phyloP scores from a whole-genome alignment of 2,888 invertebrate genomes.

The Frankliniella fusca region DNA sequence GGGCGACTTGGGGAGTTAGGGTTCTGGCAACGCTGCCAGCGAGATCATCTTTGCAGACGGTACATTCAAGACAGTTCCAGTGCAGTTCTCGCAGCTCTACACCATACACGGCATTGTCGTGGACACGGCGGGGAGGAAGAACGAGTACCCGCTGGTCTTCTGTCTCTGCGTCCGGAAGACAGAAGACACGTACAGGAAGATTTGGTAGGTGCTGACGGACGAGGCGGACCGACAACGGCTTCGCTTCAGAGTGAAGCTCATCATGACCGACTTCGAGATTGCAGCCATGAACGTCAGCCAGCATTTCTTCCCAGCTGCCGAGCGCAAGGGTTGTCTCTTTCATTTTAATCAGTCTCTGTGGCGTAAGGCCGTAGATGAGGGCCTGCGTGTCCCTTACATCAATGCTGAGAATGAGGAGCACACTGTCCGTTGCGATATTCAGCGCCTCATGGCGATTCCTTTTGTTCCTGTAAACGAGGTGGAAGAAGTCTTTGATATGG shows the following conservation, averaged over 20 bases:
- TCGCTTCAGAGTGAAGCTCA: neutral
- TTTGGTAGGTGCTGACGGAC: neutral
- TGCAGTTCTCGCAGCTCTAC: neutral
- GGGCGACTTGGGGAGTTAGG: no score
- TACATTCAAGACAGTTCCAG: neutral
- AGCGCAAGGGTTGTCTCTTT: neutral
- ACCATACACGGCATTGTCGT: neutral
- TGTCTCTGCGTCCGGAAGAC: slow-evolving; percentile 1
- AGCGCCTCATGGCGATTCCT: no score
- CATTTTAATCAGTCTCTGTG: neutral
- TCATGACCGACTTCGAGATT: neutral
- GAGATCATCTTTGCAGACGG: neutral
- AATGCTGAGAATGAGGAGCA: no score
- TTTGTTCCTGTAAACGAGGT: no score
- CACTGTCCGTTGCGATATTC: no score
- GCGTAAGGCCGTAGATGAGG: neutral
- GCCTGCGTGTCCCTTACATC: no score
- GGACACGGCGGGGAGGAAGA: neutral
- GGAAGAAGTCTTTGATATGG: no score
- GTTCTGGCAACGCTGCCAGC: no score
- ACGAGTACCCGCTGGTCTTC: neutral
- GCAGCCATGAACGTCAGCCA: neutral
- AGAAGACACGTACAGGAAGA: neutral
- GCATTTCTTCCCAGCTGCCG: neutral
- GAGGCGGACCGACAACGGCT: neutral